Conservation (phyloP, 2,888 invertebrate genomes). For the Phorcus lineatus region DNA sequence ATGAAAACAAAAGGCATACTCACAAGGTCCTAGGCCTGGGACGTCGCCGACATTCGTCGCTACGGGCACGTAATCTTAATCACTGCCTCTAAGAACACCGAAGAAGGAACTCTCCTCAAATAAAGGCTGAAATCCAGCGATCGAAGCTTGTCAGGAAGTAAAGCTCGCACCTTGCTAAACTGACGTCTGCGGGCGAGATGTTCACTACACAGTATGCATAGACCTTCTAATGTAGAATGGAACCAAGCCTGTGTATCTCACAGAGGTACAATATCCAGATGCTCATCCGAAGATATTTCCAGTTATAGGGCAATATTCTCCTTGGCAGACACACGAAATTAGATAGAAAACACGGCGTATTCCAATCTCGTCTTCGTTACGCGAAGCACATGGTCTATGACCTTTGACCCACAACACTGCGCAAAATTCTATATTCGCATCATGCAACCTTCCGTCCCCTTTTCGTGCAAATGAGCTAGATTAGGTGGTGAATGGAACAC, state of each 20-base stretch:
- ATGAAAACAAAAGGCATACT: background rate
- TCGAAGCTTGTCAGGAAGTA: background rate
- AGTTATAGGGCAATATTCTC: background rate
- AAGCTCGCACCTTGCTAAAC: background rate
- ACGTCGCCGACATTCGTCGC: background rate
- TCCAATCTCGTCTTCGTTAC: background rate
- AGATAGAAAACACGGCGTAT: background rate
- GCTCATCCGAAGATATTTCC: background rate
- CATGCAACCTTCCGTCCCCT: background rate
- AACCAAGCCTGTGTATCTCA: background rate
- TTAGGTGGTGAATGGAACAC: slow-evolving; percentile 8
- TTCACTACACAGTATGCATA: background rate
- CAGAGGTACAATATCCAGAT: background rate
- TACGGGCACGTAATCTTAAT: background rate
- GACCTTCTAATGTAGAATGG: background rate
- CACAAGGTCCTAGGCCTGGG: background rate
- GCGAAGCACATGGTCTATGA: background rate
- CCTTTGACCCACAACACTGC: slow-evolving; percentile 7
- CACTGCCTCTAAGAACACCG: background rate
- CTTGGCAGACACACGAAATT: background rate
- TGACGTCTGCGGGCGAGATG: background rate
- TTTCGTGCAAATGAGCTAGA: background rate
- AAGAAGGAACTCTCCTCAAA: background rate
- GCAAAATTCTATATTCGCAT: background rate
- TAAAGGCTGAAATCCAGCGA: background rate